Base-by-base conservation (phyloP, 2,888 invertebrate species). In the Stenurella melanura region DNA sequence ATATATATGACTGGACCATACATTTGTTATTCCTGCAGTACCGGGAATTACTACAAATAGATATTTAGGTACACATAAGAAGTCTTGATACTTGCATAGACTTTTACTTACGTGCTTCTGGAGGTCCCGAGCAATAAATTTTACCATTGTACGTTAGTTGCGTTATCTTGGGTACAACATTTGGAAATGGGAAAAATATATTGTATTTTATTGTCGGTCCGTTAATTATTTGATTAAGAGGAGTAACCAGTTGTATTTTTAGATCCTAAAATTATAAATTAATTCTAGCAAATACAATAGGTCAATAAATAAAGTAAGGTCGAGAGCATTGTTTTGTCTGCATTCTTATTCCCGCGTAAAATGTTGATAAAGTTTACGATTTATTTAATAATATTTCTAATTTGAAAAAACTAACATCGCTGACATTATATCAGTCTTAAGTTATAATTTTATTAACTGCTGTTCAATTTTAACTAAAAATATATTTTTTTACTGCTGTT, bases 151-250 rank as follows among this genome's bases (percentile, higher is more conserved):
- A 86, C 18, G 73, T 77, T n/a, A 88, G 84, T 57, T 81, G 80
- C 7, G 87, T 88, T 19, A 88, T 83, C 81, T 82, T 86, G 6
- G 88, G 88, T 30, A 87, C 74, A 0, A 82, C 68, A 60, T 85
- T 78, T 60, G 83, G 82, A 54, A 83, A 81, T 0, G 87, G 86
- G 64, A 87, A 87, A 21, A 77, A 78, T 12, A 87, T 72, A 30
- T 80, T 81, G 69, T 86, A 86, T 19, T 60, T 73, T 11, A 86
- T 61, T 11, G 12, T 71, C 0, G 64, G 77, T 7, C 78, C 67
- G 15, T 73, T 74, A 34, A 71, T 69, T 15, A 82, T 57, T 56
- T 83, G 50, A 12, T 83, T 78, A 7, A 78, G 73, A 1, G 80
- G 76, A 9, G 85, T 86, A 15, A 81, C 58, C 67, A 85, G 74